These are phyloP conservation scores for Crenuchus spilurus DNA, from an alignment of 2,797 vertebrate genomes.

Conservation along the genomic window DNA sequence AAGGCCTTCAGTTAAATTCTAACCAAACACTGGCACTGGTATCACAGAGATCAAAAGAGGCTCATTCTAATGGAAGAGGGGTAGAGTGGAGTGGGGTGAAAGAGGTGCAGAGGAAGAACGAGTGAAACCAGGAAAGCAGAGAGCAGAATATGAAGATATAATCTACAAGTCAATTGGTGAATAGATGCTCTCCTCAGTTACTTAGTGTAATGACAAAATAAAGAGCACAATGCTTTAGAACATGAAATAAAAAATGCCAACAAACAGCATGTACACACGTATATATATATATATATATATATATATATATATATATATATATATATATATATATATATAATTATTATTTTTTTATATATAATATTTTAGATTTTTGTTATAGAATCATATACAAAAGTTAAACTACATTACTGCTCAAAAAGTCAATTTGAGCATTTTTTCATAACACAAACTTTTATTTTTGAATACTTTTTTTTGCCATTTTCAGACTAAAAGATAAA, in stretches of 20 bases:
- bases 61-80: neutral
- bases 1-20: conserved; percentile 7
- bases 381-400: no score
- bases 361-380: no score
- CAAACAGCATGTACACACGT: no score
- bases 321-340: no score
- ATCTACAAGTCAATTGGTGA: neutral
- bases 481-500: no score
- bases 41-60: conserved; percentile 8
- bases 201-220: neutral
- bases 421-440: no score
- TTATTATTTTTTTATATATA: no score
- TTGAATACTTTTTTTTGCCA: no score
- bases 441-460: no score
- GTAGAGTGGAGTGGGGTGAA: neutral
- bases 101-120: neutral
- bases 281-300: no score
- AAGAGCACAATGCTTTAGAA: neutral
- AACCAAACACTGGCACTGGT: conserved; percentile 12
- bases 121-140: conserved; percentile 2
- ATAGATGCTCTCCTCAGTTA: neutral
- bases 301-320: no score
- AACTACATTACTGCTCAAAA: no score
- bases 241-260: neutral
- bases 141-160: neutral